Evolutionary conservation across 2,797 vertebrate genomes (phyloP).

Genomic region (Bovichtus variegatus): DNA sequence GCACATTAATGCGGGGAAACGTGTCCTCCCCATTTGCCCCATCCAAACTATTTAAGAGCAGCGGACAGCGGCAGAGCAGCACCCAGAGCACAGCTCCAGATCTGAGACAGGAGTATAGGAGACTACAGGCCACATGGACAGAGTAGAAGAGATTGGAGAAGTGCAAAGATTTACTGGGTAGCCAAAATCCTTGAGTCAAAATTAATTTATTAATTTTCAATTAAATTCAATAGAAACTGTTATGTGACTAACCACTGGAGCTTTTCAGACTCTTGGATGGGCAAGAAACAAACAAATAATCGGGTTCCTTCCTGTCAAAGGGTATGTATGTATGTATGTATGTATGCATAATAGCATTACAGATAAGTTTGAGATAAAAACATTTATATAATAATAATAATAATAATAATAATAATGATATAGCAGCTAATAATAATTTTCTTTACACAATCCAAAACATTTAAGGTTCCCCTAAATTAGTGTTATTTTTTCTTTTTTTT

Average conservation of each 20-base stretch:
- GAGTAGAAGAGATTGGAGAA: neutral
- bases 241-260: neutral
- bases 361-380: neutral
- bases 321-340: rapidly evolving
- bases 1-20: neutral
- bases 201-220: neutral
- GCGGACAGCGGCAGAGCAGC: slow-evolving; percentile 8
- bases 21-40: slow-evolving; percentile 3
- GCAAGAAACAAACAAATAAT: neutral
- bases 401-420: neutral
- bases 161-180: no score
- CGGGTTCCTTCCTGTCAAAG: neutral
- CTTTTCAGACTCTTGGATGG: neutral
- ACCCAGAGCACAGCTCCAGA: slow-evolving; percentile 15
- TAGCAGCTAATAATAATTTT: neutral
- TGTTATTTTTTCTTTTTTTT: neutral
- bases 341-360: neutral
- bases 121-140: no score
- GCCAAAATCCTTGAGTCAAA: neutral
- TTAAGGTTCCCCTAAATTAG: neutral
- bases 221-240: neutral
- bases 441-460: neutral
- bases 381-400: no score
- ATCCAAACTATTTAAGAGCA: no score
- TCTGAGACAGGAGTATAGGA: no score